Percentiles rank a stretch among this genome's conserved stretches.
Conservation (phyloP, 2,113 vertebrate genomes). For the Delphinapterus leucas region DNA sequence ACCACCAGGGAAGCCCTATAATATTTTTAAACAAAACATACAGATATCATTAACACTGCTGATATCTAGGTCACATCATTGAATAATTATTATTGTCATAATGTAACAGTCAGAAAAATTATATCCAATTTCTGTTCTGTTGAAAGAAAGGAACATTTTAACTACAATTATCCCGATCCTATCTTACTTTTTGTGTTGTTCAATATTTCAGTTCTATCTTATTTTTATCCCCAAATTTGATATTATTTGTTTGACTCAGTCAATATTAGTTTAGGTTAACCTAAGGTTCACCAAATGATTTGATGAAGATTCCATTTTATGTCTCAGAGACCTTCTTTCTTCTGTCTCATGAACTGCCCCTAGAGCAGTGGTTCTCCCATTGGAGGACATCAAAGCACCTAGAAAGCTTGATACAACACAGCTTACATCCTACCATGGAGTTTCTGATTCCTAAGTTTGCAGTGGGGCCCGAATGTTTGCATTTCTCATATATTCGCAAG, state of each 20-base stretch:
- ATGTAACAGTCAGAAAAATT: background rate
- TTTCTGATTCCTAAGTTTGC: background rate
- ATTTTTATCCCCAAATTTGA: background rate
- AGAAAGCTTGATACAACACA: background rate
- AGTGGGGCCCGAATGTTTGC: fast-evolving
- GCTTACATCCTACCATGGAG: fast-evolving
- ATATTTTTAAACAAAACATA: background rate
- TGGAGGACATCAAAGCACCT: background rate
- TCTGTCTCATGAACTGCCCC: background rate
- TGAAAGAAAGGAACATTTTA: background rate
- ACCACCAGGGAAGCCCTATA: background rate
- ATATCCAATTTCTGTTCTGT: background rate
- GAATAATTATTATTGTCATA: background rate
- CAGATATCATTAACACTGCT: background rate
- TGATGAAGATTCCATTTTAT: background rate
- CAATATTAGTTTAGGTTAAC: background rate
- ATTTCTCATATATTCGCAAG: background rate
- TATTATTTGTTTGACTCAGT: background rate
- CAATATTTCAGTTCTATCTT: background rate
- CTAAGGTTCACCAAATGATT: background rate
- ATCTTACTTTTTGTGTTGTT: background rate
- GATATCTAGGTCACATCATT: background rate
- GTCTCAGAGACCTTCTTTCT: background rate
- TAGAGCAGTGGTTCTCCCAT: background rate
- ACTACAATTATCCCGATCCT: background rate